phyloP scores from a whole-genome alignment of 2,113 vertebrate species.

The Crotalus horridus region DNA sequence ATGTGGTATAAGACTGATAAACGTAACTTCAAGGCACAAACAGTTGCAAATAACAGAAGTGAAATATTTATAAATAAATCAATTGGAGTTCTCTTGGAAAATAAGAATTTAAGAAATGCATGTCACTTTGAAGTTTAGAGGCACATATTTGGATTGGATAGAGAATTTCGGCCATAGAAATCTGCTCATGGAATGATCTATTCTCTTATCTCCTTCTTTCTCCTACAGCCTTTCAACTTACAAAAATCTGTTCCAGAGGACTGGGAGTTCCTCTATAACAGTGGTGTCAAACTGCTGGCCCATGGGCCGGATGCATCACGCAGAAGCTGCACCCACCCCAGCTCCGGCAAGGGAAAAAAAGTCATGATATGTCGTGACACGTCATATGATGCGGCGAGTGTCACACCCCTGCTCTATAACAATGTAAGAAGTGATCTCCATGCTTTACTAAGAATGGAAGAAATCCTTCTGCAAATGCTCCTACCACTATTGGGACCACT shows the following conservation, averaged over 20 bases:
- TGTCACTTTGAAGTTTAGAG: constrained; percentile 61
- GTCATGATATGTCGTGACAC: too few species aligned
- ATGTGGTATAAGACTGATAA: constrained; percentile 43
- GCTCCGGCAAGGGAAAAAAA: too few species aligned
- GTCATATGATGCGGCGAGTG: too few species aligned
- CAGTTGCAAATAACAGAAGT: constrained; percentile 58
- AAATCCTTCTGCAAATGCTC: background rate
- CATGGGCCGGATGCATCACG: too few species aligned
- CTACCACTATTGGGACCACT: background rate
- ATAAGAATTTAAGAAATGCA: constrained; percentile 49
- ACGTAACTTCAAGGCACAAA: constrained; percentile 63
- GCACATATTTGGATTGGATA: constrained; percentile 37
- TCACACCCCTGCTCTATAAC: background rate
- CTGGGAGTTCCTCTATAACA: background rate
- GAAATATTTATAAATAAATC: constrained; percentile 47
- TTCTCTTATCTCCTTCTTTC: background rate
- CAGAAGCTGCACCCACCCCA: too few species aligned
- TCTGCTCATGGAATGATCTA: background rate
- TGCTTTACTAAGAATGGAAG: background rate
- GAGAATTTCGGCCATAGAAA: background rate
- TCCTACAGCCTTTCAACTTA: background rate
- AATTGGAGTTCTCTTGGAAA: constrained; percentile 54
- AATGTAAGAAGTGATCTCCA: background rate
- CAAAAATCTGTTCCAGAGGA: background rate
- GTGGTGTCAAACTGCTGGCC: too few species aligned